phyloP scores from a whole-genome alignment of 2,888 invertebrate species.

The Habrosyne pyritoides region DNA sequence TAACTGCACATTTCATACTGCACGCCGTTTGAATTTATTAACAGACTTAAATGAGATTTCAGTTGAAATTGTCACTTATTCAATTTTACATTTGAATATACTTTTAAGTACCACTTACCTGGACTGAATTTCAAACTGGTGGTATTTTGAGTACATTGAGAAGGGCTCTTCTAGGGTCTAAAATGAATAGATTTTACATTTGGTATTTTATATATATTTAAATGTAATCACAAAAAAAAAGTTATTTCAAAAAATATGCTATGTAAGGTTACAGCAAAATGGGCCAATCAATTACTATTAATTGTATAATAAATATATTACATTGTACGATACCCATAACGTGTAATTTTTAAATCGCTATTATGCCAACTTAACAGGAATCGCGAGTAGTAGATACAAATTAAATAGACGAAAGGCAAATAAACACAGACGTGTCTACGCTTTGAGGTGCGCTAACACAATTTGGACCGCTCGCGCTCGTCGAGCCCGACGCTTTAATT shows the following conservation, averaged over 20 bases:
- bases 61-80: neutral
- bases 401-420: conserved; percentile 14
- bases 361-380: neutral
- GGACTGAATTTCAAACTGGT: no score
- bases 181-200: no score
- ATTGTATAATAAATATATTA: no score
- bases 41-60: neutral
- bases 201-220: no score
- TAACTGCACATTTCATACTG: conserved; percentile 51
- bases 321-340: no score
- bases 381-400: conserved; percentile 1
- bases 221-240: no score
- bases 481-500: conserved; percentile 3
- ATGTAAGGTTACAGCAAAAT: no score
- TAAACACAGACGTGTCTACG: conserved; percentile 52
- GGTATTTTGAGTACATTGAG: no score
- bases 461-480: conserved; percentile 34
- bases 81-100: neutral
- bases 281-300: no score
- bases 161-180: no score
- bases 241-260: no score
- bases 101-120: no score
- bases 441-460: conserved; percentile 62
- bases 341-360: neutral
- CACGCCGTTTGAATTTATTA: conserved; percentile 17